A percentile compares a stretch with the other conserved stretches of the same genome.
phyloP scores from a whole-genome alignment of 2,113 vertebrate species.

The Tupaia chinensis region DNA sequence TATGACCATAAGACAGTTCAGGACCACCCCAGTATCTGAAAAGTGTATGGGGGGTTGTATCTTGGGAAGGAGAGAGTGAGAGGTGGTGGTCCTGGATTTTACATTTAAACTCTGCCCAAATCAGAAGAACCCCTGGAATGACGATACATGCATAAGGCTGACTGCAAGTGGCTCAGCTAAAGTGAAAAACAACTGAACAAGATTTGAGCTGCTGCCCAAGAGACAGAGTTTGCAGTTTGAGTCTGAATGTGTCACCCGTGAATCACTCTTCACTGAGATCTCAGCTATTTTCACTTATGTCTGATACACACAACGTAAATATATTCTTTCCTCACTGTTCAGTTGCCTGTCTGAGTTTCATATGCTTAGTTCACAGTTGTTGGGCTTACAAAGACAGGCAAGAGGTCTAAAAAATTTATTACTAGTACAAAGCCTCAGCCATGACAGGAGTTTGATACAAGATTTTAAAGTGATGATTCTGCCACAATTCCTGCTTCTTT shows the following conservation, averaged over 20 bases:
- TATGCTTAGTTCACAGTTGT: slow-evolving; percentile 39
- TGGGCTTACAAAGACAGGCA: slow-evolving; percentile 17
- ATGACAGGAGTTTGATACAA: not conserved
- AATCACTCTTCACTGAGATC: slow-evolving; percentile 46
- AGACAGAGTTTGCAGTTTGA: slow-evolving; percentile 36
- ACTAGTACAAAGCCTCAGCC: not conserved
- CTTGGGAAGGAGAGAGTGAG: not conserved
- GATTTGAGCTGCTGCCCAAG: not conserved
- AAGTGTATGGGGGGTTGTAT: not conserved
- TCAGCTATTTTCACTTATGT: slow-evolving; percentile 29
- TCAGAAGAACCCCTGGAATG: not conserved
- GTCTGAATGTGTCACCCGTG: slow-evolving; percentile 54
- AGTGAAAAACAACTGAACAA: not conserved
- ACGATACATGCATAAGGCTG: not conserved
- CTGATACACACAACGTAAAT: slow-evolving; percentile 39
- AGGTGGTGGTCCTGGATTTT: not conserved
- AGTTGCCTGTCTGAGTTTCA: slow-evolving; percentile 39
- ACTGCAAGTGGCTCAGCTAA: not conserved
- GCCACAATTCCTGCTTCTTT: not conserved
- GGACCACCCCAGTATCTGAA: not conserved
- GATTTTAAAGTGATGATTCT: not conserved
- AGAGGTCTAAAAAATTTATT: not conserved
- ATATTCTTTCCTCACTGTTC: slow-evolving; percentile 31
- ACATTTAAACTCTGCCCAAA: not conserved
- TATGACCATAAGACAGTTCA: not conserved